Conservation (phyloP, 2,888 invertebrate species). For the Molorchus minor region DNA sequence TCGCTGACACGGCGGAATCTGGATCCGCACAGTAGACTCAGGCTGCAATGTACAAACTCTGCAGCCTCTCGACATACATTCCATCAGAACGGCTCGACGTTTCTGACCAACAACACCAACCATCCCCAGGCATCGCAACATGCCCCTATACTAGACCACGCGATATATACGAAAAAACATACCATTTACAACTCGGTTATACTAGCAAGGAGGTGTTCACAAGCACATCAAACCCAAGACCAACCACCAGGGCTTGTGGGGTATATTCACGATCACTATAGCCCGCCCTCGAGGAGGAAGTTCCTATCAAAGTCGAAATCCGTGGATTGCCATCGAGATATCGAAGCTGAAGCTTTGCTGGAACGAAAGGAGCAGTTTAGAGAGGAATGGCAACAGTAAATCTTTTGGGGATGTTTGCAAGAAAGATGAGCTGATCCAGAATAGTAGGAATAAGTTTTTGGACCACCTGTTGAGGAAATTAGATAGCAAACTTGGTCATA, state of each 20-base stretch:
- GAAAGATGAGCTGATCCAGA: slow-evolving; percentile 6
- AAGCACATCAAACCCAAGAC: slow-evolving; percentile 37
- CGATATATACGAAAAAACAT: slow-evolving; percentile 23
- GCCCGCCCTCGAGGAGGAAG: slow-evolving; percentile 50
- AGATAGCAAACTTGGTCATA: slow-evolving; percentile 37
- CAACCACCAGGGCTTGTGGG: slow-evolving; percentile 39
- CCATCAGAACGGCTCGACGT: slow-evolving; percentile 48
- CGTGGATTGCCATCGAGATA: slow-evolving; percentile 37
- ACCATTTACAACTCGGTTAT: slow-evolving; percentile 48
- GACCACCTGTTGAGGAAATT: slow-evolving; percentile 30
- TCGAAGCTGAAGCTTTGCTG: neutral
- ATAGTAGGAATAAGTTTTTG: slow-evolving; percentile 25
- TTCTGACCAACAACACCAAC: slow-evolving; percentile 24
- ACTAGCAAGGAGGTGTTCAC: slow-evolving; percentile 46
- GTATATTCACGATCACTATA: slow-evolving; percentile 60
- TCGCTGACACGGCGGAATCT: slow-evolving; percentile 41
- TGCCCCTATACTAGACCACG: slow-evolving; percentile 6
- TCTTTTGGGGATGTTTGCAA: slow-evolving; percentile 34
- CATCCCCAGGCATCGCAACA: slow-evolving; percentile 16
- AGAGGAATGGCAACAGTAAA: slow-evolving; percentile 15
- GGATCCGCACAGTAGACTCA: slow-evolving; percentile 41
- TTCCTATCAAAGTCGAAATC: slow-evolving; percentile 43
- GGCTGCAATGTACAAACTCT: slow-evolving; percentile 61
- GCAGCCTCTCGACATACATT: slow-evolving; percentile 57
- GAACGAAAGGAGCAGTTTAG: neutral